Conservation (phyloP, 2,797 vertebrate genomes). For the Thripadectes ignobilis region DNA sequence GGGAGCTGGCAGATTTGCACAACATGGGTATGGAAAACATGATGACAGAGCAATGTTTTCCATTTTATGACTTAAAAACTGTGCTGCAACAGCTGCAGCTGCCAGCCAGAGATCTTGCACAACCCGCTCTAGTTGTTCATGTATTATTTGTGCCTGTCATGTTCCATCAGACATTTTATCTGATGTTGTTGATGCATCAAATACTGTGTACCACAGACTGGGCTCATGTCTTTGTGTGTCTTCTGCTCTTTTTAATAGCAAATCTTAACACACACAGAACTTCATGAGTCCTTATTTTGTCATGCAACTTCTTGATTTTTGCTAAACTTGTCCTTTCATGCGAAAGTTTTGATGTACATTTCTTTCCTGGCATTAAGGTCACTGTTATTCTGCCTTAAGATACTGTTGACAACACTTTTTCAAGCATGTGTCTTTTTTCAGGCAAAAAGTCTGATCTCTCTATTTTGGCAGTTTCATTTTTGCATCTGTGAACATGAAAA, state of each 20-base stretch:
- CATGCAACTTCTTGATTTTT: background rate
- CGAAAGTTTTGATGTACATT: background rate
- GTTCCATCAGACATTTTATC: background rate
- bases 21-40: background rate
- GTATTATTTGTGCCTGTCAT: slow-evolving; percentile 24
- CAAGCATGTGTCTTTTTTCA: background rate
- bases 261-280: background rate
- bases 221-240: background rate
- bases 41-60: background rate
- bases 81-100: background rate
- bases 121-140: background rate
- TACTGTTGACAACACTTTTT: background rate
- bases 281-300: background rate
- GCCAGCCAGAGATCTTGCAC: background rate
- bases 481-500: background rate
- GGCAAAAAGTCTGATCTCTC: background rate
- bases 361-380: background rate
- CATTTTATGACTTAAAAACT: background rate
- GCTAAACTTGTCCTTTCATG: background rate
- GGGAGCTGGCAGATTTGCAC: background rate
- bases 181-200: background rate
- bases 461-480: background rate
- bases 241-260: background rate
- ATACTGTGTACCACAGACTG: background rate
- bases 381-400: background rate